Percentiles rank a stretch among this genome's conserved stretches.
Conservation (phyloP, 2,888 invertebrate genomes). For the Drosophila borealis region DNA sequence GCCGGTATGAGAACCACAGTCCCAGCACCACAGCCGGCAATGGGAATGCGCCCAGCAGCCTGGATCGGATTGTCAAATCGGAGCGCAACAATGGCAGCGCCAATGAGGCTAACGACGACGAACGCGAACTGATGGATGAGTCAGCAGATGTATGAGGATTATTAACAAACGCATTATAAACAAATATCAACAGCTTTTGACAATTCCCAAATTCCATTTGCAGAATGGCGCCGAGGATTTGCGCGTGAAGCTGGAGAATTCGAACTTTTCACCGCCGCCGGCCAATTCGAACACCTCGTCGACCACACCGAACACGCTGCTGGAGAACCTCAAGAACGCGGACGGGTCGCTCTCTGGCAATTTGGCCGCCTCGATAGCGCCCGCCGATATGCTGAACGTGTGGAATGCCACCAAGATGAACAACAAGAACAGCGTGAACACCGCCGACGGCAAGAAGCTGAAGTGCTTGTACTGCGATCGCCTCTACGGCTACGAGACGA, state of each 20-base stretch:
- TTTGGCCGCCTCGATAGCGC: conserved; percentile 85
- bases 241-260: conserved; percentile 88
- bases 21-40: conserved; percentile 84
- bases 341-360: conserved; percentile 83
- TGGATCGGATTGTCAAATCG: conserved; percentile 83
- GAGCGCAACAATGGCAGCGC: conserved; percentile 85
- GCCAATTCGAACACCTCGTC: conserved; percentile 87
- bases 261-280: conserved; percentile 87
- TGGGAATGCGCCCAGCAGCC: conserved; percentile 68
- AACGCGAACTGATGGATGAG: conserved; percentile 84
- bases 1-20: conserved; percentile 85
- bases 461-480: conserved; percentile 97
- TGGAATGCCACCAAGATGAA: conserved; percentile 88
- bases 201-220: not conserved
- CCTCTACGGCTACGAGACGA: conserved; percentile 96
- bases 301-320: conserved; percentile 86
- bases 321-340: conserved; percentile 83
- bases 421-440: conserved; percentile 91
- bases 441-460: conserved; percentile 95
- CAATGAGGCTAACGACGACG: conserved; percentile 84
- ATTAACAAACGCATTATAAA: no score
- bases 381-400: conserved; percentile 87
- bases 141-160: conserved; percentile 81
- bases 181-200: no score
- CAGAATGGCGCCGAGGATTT: conserved; percentile 88